Base-by-base conservation (phyloP, 2,797 vertebrate species). In the Cryptoblepharus egeriae region DNA sequence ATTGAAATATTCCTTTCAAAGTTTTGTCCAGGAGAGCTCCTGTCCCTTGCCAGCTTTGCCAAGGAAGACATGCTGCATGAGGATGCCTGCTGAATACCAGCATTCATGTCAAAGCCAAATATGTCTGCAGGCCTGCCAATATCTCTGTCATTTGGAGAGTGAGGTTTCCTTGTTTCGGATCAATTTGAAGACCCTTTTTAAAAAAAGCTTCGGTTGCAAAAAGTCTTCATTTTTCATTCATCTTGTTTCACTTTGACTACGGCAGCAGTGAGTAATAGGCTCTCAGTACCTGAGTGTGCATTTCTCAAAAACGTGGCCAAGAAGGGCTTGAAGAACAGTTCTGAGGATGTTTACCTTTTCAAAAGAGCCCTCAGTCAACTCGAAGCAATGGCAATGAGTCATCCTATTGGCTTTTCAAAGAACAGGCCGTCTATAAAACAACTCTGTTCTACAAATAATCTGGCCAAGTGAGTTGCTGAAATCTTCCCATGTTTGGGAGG, bases 1-100 rank as follows among this genome's bases (percentile, higher is more conserved):
- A 87, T 91, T 92, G 88, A 92, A 91, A 89, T 87, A 87, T 87
- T 91, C 79, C 80, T 91, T 92, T 92, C 91, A 89, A 84, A 92
- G 83, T 90, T 88, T 70, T 83, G 89, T 83, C 88, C 88, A 92
- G 85, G 88, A 92, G 89, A 89, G 86, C 78, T 87, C 82, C 89
- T 89, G 83, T 88, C 77, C 70, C 80, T 81, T 88, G 90, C 82
- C 87, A 91, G 85, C 85, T 88, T 77, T 88, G 90, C 61, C 83
- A 89, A 93, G 87, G 88, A 92, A 91, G 90, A 89, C 85, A 73
- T 79, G 89, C 81, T 92, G 89, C 93, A 89, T 65, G 70, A 87
- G 85, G 82, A 86, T 84, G 89, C 88, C 84, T 91, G 86, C 88
- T 92, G 88, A 93, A 93, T 89, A 64, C 81, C 15, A 49, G 81